phyloP scores from a whole-genome alignment of 2,113 vertebrate species.

The Setophaga coronata region DNA sequence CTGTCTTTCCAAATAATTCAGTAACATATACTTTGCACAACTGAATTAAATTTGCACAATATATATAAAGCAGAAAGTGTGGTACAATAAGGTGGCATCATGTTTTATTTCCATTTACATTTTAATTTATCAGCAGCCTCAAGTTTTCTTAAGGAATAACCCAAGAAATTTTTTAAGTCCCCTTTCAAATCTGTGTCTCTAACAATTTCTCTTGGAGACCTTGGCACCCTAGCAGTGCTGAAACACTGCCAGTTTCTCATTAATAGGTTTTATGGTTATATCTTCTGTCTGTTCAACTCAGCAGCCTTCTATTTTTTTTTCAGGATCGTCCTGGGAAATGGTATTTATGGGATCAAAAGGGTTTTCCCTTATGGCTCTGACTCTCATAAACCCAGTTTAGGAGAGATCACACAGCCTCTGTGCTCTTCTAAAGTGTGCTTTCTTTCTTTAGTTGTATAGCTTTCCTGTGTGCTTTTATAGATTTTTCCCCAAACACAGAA shows the following conservation, averaged over 20 bases:
- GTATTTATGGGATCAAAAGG: neutral
- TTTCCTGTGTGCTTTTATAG: neutral
- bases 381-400: neutral
- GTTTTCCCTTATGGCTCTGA: neutral
- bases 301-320: neutral
- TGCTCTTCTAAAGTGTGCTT: rapidly evolving
- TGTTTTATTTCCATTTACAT: neutral
- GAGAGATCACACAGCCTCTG: neutral
- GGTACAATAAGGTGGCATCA: neutral
- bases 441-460: neutral
- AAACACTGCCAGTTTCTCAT: neutral
- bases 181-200: neutral
- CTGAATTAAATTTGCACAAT: constrained; percentile 38
- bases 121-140: constrained; percentile 23
- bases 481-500: neutral
- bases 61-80: neutral
- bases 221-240: neutral
- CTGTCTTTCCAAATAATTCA: neutral
- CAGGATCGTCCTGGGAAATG: neutral
- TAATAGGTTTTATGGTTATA: neutral
- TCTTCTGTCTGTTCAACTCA: neutral
- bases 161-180: neutral
- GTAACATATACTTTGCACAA: neutral
- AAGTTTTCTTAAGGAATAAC: neutral
- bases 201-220: neutral